A percentile compares a stretch with the other conserved stretches of the same genome.
phyloP scores from a whole-genome alignment of 2,113 vertebrate genomes.

The Otus sunia region DNA sequence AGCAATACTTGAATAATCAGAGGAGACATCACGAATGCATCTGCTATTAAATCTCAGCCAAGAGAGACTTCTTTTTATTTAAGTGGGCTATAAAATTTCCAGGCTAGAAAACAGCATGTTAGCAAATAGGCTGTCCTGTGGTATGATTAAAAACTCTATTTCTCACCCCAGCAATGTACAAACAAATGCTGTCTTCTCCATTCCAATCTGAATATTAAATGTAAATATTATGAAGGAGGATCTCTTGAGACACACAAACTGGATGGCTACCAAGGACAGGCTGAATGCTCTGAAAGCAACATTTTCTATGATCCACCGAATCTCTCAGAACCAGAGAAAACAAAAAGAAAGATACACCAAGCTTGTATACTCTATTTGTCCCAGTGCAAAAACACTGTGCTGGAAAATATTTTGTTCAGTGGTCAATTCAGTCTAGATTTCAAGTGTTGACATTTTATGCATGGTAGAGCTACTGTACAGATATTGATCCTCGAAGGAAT shows the following conservation, averaged over 20 bases:
- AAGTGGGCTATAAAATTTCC: constrained; percentile 11
- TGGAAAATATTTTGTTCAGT: not conserved
- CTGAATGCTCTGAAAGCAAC: not conserved
- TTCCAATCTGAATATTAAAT: constrained; percentile 26
- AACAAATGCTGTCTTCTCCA: not conserved
- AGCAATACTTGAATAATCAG: not conserved
- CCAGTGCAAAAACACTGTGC: not conserved
- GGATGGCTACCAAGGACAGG: not conserved
- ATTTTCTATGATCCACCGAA: not conserved
- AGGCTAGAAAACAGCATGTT: not conserved
- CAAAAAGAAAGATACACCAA: not conserved
- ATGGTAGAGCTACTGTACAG: not conserved
- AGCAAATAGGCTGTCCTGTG: not conserved
- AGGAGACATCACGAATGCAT: not conserved
- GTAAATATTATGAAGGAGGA: constrained; percentile 24
- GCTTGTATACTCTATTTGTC: not conserved
- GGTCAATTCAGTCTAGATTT: not conserved
- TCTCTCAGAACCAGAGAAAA: not conserved
- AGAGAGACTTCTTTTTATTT: not conserved
- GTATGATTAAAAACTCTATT: not conserved
- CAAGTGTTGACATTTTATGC: not conserved
- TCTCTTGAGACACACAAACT: not conserved
- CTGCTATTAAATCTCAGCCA: not conserved
- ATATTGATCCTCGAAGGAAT: not conserved
- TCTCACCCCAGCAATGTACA: not conserved